phyloP scores from a whole-genome alignment of 2,797 vertebrate species.

The Gambelia wislizenii region DNA sequence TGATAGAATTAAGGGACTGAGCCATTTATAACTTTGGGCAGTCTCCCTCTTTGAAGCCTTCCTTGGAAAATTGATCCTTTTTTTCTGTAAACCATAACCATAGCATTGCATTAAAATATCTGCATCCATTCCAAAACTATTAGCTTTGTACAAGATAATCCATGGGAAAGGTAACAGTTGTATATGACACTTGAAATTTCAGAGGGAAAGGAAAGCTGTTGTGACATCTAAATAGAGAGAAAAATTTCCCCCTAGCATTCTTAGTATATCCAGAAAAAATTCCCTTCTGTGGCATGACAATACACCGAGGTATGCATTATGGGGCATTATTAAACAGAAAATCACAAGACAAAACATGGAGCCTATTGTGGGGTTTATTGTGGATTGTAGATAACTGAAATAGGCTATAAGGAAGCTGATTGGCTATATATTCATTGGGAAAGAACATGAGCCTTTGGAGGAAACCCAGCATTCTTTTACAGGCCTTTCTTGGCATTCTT shows the following conservation, averaged over 20 bases:
- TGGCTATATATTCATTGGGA: not conserved
- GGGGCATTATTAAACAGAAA: conserved; percentile 68
- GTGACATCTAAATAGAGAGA: conserved; percentile 71
- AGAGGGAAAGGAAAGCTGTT: conserved; percentile 67
- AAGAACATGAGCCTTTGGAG: not conserved
- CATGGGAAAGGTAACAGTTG: conserved; percentile 70
- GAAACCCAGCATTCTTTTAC: not conserved
- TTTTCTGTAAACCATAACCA: conserved; percentile 76
- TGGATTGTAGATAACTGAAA: conserved; percentile 54
- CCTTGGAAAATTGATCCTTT: conserved; percentile 76
- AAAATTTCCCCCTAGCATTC: conserved; percentile 51
- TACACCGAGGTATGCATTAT: conserved; percentile 36
- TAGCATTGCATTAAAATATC: conserved; percentile 76
- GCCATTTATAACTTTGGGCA: conserved; percentile 78
- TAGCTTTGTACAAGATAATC: conserved; percentile 77
- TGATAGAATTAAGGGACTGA: conserved; percentile 77
- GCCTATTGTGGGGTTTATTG: conserved; percentile 35
- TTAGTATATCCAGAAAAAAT: conserved; percentile 59
- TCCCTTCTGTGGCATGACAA: conserved; percentile 65
- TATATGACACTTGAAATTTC: conserved; percentile 69
- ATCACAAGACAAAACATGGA: conserved; percentile 59
- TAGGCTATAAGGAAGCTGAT: conserved; percentile 15
- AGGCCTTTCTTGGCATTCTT: not conserved
- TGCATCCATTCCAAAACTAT: conserved; percentile 74
- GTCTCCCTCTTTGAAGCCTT: conserved; percentile 79